phyloP scores from a whole-genome alignment of 2,888 invertebrate genomes.

The Zootermopsis nevadensis region DNA sequence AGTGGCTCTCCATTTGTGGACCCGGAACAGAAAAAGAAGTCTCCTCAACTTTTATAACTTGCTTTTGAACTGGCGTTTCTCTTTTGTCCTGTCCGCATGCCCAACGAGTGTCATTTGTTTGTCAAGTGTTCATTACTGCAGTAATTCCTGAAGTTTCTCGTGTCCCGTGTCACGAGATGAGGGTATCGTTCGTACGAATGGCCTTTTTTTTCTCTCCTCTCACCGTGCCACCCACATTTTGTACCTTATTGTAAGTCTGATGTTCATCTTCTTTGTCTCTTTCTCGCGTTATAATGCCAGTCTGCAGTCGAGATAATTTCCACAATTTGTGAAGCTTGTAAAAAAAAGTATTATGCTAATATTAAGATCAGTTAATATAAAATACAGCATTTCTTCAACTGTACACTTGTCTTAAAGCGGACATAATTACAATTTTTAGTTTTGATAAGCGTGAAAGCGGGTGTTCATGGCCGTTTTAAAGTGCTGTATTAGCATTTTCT shows the following conservation, averaged over 20 bases:
- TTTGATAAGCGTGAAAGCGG: too few relatives aligned
- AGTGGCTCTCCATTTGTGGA: constrained; percentile 1
- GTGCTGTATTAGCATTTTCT: too few relatives aligned
- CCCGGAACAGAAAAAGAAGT: neutral
- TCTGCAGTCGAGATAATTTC: too few relatives aligned
- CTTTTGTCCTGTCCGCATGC: constrained; percentile 1
- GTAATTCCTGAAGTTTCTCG: constrained; percentile 16
- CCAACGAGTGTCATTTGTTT: constrained; percentile 34
- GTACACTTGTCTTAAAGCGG: too few relatives aligned
- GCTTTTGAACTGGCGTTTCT: neutral
- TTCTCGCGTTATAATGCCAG: too few relatives aligned
- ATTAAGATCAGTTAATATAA: too few relatives aligned
- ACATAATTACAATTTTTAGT: too few relatives aligned
- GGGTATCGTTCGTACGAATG: neutral
- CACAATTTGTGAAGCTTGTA: too few relatives aligned
- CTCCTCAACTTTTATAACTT: neutral
- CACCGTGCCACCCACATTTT: neutral
- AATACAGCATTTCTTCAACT: too few relatives aligned
- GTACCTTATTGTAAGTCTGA: neutral
- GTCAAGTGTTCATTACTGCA: constrained; percentile 33
- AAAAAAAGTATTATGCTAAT: too few relatives aligned
- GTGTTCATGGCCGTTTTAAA: too few relatives aligned
- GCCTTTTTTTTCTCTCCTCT: neutral
- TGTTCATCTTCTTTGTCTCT: too few relatives aligned
- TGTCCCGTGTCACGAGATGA: constrained; percentile 13